Base-by-base conservation (phyloP, 2,113 vertebrate genomes). In the Cyprinodon brontotheroides region DNA sequence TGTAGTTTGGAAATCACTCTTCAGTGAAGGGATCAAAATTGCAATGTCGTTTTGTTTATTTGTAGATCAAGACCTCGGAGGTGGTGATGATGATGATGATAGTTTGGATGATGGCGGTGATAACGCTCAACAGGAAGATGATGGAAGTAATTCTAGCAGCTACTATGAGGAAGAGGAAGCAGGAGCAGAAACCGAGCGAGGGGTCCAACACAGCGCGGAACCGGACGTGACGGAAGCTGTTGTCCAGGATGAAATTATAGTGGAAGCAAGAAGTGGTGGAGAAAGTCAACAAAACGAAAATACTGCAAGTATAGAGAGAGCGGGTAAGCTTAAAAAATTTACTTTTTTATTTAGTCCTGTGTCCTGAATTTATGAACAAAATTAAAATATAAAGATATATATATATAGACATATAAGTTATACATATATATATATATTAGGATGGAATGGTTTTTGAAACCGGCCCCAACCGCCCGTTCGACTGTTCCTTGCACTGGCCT, bases 281-380 rank as follows among this genome's bases (percentile, higher is more conserved):
- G 8, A 91, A 36, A 87, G 93, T 78, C 95, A 95, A 17, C 96
- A 96, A 88, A 95, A 93, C 5, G 95, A 96, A 29, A 29, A 29
- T 29, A 29, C 29, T 29, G 29, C 29, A 1, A 29, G 29, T 29
- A 29, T 29, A 29, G 29, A 29, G 29, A 29, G 29, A 29, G 29
- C 29, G 29, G 29, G 29, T 29, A 29, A 29, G 29, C 29, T 29
- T 29, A 29, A 29, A 29, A 29, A 29, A 29, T 29, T 29, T 29
- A 29, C 29, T 29, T 29, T 29, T 29, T 29, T 29, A 29, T 29
- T 29, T 29, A 29, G 29, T 29, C 29, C 29, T 29, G 29, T 29
- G 29, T 29, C 29, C 29, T 29, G 29, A 29, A 29, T 29, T 29
- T 29, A 29, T 29, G 1, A 29, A 29, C 1, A 1, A 29, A 29